phyloP scores from a whole-genome alignment of 2,113 vertebrate genomes.

The Toxostoma redivivum region DNA sequence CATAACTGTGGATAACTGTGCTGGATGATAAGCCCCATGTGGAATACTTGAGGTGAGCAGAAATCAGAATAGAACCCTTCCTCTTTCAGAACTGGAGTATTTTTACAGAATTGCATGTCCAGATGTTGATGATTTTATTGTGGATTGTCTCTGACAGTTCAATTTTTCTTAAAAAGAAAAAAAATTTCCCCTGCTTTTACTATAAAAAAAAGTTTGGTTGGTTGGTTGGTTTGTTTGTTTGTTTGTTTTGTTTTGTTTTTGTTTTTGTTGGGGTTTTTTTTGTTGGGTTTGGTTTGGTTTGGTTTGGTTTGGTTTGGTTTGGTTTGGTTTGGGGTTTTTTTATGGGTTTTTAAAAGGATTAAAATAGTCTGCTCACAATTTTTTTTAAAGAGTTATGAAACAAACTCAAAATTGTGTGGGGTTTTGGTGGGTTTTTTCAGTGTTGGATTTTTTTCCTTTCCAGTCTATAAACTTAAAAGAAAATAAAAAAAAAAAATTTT shows the following conservation, averaged over 20 bases:
- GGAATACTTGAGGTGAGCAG: background rate
- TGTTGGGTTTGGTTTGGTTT: too few species aligned
- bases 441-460: background rate
- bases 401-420: background rate
- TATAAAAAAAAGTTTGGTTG: too few species aligned
- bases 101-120: background rate
- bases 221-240: too few species aligned
- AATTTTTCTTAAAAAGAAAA: background rate
- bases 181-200: too few species aligned
- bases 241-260: too few species aligned
- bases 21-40: background rate
- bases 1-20: background rate
- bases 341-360: background rate
- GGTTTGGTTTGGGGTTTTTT: too few species aligned
- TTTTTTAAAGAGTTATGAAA: background rate
- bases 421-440: background rate
- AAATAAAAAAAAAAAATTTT: background rate
- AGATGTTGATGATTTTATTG: background rate
- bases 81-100: background rate
- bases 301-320: too few species aligned
- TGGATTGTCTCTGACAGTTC: background rate
- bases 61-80: background rate
- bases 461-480: background rate
- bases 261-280: too few species aligned
- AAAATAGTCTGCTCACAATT: background rate